Base-by-base conservation (phyloP, 1,140 invertebrate genomes). In the Apis dorsata region DNA sequence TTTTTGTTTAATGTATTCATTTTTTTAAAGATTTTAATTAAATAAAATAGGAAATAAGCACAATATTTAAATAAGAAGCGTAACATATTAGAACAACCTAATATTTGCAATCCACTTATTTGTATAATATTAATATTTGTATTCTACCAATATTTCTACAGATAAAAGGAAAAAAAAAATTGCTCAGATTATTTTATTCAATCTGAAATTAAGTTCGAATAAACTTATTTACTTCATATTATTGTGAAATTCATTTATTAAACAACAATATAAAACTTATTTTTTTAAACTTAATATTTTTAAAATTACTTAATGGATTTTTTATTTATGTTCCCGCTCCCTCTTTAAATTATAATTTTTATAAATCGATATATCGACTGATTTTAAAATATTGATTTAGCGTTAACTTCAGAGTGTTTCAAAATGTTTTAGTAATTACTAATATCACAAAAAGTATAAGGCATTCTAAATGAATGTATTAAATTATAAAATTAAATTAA, bases 221-320 rank as follows among this genome's bases (percentile, higher is more conserved):
- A 81, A 81, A 81, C 80, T 81, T 76, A 81, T 81, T 81, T 81
- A 81, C 74, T 66, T 81, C 80, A 81, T 19, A 57, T 66, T 66
- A 21, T 17, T 24, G n/a, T 68, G 60, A 68, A 69, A 21, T 53
- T 66, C 8, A 66, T 77, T 77, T 55, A n/a, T 4, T n/a, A 17
- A 24, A 49, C 2, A 15, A 24, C 13, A 8, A 11, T 5, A 24
- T 24, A 24, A 24, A 63, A 63, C 4, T 70, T 24, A 51, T 24
- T 70, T 2, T 51, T 24, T 2, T 17, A 8, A 11, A 4, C 0
- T 60, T n/a, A 60, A 60, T 21, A 21, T 51, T 70, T 24, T 51
- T 17, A 9, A 70, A 51, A 17, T 53, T 70, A 24, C 2, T 24
- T 44, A 7, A 44, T 44, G 0, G 5, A 44, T 44, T 44, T 44